A percentile compares a stretch with the other conserved stretches of the same genome.
Conservation (phyloP, 2,113 vertebrate species). For the Datnioides undecimradiatus region DNA sequence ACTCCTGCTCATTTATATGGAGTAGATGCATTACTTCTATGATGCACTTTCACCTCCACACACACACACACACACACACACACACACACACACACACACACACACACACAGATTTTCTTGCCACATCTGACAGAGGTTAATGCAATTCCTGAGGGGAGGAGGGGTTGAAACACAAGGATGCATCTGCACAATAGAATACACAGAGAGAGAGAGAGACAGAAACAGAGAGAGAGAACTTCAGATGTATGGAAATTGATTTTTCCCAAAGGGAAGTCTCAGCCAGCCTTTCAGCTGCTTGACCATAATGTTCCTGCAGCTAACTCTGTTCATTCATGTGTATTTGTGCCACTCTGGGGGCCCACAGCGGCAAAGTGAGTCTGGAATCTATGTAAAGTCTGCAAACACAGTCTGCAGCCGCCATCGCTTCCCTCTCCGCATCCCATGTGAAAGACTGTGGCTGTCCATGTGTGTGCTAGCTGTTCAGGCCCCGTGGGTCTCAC, state of each 20-base stretch:
- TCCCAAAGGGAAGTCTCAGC: conserved; percentile 33
- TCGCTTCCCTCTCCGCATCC: background rate
- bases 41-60: background rate
- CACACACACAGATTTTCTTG: conserved; percentile 3
- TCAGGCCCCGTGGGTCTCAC: background rate
- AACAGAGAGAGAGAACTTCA: conserved; percentile 20
- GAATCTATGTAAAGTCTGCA: conserved; percentile 2
- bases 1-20: conserved; percentile 43
- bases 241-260: conserved; percentile 60
- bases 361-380: background rate
- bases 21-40: conserved; percentile 40
- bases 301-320: conserved; percentile 16
- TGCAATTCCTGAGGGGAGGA: conserved; percentile 18
- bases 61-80: background rate
- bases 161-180: conserved; percentile 16
- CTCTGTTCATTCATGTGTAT: conserved; percentile 34
- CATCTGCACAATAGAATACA: background rate
- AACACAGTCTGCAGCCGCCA: background rate
- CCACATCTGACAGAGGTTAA: conserved; percentile 57
- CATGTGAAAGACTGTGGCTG: background rate
- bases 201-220: too few species aligned
- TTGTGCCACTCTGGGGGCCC: conserved; percentile 1
- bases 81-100: conserved; percentile 7
- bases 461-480: background rate
- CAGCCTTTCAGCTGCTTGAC: conserved; percentile 45